Conservation (phyloP, 2,797 vertebrate species). For the Salarias fasciatus region DNA sequence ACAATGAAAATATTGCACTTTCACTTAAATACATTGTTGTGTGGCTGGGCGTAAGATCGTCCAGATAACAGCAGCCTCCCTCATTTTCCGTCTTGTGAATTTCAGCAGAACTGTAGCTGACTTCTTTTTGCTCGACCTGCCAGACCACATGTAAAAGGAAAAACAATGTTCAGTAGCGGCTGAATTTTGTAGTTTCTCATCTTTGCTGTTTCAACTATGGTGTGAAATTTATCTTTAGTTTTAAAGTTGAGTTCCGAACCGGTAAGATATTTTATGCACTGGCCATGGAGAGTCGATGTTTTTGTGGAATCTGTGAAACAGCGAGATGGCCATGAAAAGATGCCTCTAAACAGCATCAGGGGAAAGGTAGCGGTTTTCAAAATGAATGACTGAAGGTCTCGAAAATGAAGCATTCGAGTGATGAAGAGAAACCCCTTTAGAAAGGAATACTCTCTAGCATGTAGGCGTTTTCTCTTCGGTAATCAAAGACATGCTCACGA, state of each 20-base stretch:
- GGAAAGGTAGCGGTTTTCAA: not conserved
- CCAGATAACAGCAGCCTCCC: constrained; percentile 15
- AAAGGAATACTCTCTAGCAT: not conserved
- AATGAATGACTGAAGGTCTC: too few species aligned
- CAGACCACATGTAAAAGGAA: not conserved
- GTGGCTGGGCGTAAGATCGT: constrained; percentile 5
- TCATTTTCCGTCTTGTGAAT: constrained; percentile 21
- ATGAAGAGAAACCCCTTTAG: not conserved
- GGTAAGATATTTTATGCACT: not conserved
- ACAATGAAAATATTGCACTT: too few species aligned
- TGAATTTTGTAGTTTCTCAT: too few species aligned
- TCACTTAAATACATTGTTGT: too few species aligned
- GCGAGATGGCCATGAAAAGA: not conserved
- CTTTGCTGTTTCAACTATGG: not conserved
- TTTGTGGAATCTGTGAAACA: not conserved
- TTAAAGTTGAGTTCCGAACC: not conserved
- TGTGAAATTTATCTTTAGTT: not conserved
- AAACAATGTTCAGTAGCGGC: not conserved
- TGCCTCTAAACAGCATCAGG: not conserved
- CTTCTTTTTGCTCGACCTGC: not conserved
- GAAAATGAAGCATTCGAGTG: not conserved
- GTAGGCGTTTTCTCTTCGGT: constrained; percentile 6
- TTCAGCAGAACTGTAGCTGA: constrained; percentile 20
- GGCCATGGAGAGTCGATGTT: not conserved
- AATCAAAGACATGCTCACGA: not conserved